Conservation (phyloP, 64 coral and sea anemone genomes). For the Hydrozoanthus tunicans region DNA sequence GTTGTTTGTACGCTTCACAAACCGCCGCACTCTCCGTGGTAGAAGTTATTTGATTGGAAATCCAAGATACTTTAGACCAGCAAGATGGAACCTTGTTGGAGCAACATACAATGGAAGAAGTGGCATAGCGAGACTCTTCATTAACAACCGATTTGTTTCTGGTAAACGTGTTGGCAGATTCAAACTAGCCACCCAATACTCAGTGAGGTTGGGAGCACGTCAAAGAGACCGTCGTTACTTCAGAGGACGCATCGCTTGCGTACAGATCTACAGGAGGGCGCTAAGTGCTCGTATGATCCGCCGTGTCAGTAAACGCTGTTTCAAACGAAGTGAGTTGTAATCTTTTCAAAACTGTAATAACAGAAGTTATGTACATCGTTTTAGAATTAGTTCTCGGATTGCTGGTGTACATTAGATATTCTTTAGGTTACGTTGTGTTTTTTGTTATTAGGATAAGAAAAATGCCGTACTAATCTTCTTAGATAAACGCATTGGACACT, state of each 20-base stretch:
- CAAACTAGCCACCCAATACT: slow-evolving; percentile 53
- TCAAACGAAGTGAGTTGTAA: neutral
- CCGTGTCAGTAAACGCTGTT: neutral
- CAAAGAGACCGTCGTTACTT: slow-evolving; percentile 28
- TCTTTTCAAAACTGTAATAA: too few species aligned
- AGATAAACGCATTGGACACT: too few species aligned
- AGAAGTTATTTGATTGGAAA: neutral
- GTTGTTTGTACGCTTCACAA: slow-evolving; percentile 24
- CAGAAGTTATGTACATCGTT: too few species aligned
- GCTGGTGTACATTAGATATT: too few species aligned
- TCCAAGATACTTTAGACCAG: slow-evolving; percentile 47
- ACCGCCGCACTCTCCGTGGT: too few species aligned
- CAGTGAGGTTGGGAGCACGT: slow-evolving; percentile 29
- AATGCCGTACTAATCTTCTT: too few species aligned
- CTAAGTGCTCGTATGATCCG: slow-evolving; percentile 9
- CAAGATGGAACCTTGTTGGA: slow-evolving; percentile 72
- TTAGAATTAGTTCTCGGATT: too few species aligned
- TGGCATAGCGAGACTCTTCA: slow-evolving; percentile 58
- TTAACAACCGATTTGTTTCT: slow-evolving; percentile 42
- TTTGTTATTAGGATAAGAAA: too few species aligned
- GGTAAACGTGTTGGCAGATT: slow-evolving; percentile 51
- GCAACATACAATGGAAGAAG: slow-evolving; percentile 60
- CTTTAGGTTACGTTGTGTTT: too few species aligned
- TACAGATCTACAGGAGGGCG: slow-evolving; percentile 54
- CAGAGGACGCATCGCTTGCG: slow-evolving; percentile 49